A percentile compares a stretch with the other conserved stretches of the same genome.
Evolutionary conservation across 2,888 invertebrate genomes (phyloP).

Genomic region (Tupiocoris notatus): DNA sequence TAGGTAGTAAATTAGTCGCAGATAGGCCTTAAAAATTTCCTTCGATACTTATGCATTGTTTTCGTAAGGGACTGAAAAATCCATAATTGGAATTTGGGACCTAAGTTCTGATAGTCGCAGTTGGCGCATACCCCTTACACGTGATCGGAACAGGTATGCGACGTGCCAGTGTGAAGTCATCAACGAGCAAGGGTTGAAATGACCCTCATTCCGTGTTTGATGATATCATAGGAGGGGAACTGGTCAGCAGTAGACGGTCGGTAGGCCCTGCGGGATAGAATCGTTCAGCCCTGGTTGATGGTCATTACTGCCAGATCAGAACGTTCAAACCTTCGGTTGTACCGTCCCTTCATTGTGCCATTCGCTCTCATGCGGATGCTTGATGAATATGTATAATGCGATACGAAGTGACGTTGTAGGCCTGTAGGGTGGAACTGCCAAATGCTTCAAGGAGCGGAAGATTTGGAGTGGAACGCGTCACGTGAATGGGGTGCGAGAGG

Average conservation of each 20-base stretch:
- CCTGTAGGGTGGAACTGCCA: not conserved
- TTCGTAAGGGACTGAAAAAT: too few relatives aligned
- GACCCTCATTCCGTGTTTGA: slow-evolving; percentile 31
- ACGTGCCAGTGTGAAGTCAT: not conserved
- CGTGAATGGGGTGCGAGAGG: slow-evolving; percentile 4
- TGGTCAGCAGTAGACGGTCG: slow-evolving; percentile 5
- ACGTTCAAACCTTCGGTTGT: not conserved
- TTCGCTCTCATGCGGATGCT: not conserved
- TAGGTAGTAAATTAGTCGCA: too few relatives aligned
- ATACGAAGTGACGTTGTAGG: slow-evolving; percentile 2
- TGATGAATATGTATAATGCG: slow-evolving; percentile 27
- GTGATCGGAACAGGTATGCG: slow-evolving; percentile 11
- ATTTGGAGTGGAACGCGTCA: not conserved
- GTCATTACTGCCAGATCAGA: not conserved
- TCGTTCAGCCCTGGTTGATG: too few relatives aligned
- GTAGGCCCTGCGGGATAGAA: too few relatives aligned
- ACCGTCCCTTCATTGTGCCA: not conserved
- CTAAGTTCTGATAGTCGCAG: too few relatives aligned
- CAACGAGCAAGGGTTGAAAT: slow-evolving; percentile 13
- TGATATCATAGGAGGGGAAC: slow-evolving; percentile 22
- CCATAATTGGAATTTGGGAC: too few relatives aligned
- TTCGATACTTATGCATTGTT: too few relatives aligned
- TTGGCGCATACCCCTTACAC: too few relatives aligned
- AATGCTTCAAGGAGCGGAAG: not conserved
- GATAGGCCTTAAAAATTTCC: too few relatives aligned